Conservation (phyloP, 2,797 vertebrate species). For the Buphagus erythrorhynchus region DNA sequence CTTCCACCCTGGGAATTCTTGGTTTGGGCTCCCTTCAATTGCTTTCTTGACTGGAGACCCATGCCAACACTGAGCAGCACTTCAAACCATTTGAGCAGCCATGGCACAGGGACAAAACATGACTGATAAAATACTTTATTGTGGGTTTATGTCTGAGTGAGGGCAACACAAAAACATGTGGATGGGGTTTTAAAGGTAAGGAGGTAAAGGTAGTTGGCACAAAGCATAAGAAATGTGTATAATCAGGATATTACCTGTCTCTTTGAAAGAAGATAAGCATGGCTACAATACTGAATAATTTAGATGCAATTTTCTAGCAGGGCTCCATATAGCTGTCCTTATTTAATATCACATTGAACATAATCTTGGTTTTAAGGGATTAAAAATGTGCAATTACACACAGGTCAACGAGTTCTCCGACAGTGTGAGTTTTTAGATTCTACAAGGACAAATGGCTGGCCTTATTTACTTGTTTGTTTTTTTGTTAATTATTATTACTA, state of each 20-base stretch:
- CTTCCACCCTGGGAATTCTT: background rate
- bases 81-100: background rate
- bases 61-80: background rate
- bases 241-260: background rate
- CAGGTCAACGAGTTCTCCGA: background rate
- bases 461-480: background rate
- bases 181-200: background rate
- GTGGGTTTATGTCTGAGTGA: background rate
- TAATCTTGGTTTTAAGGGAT: background rate
- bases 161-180: background rate
- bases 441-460: background rate
- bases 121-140: background rate
- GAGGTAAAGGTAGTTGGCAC: background rate
- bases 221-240: background rate
- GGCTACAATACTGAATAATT: constrained; percentile 22
- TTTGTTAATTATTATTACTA: background rate
- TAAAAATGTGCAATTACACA: background rate
- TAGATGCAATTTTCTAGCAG: constrained; percentile 8
- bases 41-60: background rate
- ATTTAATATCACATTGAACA: background rate
- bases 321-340: background rate
- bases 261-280: background rate
- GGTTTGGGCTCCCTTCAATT: background rate
- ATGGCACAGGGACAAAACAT: background rate
- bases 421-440: background rate